These are phyloP conservation scores for Lonchura striata DNA, from an alignment of 2,113 vertebrate genomes.

Conservation along the genomic window DNA sequence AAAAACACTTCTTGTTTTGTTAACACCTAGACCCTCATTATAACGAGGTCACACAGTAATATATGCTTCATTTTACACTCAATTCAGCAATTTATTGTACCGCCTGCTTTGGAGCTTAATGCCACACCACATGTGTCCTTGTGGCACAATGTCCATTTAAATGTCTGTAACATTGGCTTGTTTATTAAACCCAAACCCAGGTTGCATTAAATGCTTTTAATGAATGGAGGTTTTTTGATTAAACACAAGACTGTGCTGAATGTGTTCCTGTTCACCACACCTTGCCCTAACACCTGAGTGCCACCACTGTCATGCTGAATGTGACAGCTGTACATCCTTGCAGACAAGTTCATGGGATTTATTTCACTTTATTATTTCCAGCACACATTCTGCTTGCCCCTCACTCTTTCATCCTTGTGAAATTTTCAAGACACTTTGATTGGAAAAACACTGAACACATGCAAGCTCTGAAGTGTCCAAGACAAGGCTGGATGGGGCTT, in stretches of 20 bases:
- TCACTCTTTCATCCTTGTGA: background rate
- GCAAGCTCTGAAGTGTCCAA: background rate
- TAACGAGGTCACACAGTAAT: background rate
- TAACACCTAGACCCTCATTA: background rate
- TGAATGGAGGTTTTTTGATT: background rate
- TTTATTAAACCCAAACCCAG: background rate
- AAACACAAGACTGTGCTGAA: background rate
- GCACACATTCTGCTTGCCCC: background rate
- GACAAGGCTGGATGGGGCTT: background rate
- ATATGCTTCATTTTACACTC: background rate
- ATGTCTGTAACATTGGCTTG: background rate
- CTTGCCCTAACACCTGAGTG: background rate
- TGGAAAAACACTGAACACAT: background rate
- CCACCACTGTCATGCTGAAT: fast-evolving
- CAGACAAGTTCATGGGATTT: background rate
- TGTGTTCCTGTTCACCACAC: background rate
- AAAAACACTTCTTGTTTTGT: background rate
- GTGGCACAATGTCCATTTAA: background rate
- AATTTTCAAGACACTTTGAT: background rate
- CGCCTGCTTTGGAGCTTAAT: background rate
- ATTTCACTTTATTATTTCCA: background rate
- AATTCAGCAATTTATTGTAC: background rate
- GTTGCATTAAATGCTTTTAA: background rate
- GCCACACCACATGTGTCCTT: background rate
- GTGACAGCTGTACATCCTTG: background rate